Conservation (phyloP, 1,140 invertebrate species). For the Laupala kohalensis region DNA sequence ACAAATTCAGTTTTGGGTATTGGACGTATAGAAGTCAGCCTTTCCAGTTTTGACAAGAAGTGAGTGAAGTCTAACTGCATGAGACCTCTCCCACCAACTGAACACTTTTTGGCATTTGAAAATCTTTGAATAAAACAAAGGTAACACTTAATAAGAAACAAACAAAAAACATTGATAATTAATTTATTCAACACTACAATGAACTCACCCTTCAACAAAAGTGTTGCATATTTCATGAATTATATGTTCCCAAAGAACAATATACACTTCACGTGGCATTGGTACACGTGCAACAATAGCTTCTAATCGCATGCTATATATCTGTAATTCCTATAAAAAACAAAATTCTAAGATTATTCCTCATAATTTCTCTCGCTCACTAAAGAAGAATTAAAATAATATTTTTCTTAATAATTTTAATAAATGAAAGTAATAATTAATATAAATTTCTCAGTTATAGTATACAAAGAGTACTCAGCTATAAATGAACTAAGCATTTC, state of each 20-base stretch:
- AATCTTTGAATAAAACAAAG: conserved; percentile 41
- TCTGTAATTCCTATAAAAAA: conserved; percentile 69
- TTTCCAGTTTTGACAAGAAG: conserved; percentile 80
- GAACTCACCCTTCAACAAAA: conserved; percentile 76
- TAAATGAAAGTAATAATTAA: too few relatives aligned
- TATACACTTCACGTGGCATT: conserved; percentile 52
- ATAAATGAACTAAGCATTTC: too few relatives aligned
- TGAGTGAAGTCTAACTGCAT: conserved; percentile 98
- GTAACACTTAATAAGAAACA: background rate
- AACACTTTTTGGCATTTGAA: conserved; percentile 83
- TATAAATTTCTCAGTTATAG: too few relatives aligned
- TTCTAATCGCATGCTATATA: conserved; percentile 61
- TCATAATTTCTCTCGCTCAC: too few relatives aligned
- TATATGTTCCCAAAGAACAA: conserved; percentile 74
- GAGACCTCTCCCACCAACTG: conserved; percentile 84
- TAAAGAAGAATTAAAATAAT: too few relatives aligned
- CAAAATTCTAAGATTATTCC: too few relatives aligned
- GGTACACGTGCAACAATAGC: conserved; percentile 51
- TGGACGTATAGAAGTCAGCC: conserved; percentile 65
- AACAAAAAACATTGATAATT: background rate
- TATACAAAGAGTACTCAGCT: too few relatives aligned
- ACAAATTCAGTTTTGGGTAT: conserved; percentile 83
- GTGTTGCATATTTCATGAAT: conserved; percentile 69
- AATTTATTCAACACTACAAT: background rate
- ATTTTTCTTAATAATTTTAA: too few relatives aligned